Evolutionary conservation across 2,888 invertebrate genomes (phyloP).

Genomic region (Ophion costatus): DNA sequence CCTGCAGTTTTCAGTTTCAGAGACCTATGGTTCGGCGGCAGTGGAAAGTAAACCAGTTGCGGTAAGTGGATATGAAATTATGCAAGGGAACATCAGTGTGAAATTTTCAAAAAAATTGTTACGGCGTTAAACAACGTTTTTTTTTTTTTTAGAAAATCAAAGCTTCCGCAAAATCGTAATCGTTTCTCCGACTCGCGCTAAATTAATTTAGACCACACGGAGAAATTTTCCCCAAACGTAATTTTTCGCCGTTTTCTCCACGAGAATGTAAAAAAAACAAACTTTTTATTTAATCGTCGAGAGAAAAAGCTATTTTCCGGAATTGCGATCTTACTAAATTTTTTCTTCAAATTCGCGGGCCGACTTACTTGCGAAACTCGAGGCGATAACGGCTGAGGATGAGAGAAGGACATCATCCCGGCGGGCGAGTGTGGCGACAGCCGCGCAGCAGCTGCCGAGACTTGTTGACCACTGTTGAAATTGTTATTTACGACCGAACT

Average conservation of each 20-base stretch:
- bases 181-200: neutral
- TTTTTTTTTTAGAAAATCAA: too few species aligned
- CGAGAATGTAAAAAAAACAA: neutral
- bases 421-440: constrained; percentile 86
- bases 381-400: constrained; percentile 86
- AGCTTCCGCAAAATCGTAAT: neutral
- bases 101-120: too few species aligned
- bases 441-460: constrained; percentile 83
- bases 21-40: too few species aligned
- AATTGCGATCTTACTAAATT: neutral
- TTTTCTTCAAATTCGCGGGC: neutral
- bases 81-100: too few species aligned
- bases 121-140: too few species aligned
- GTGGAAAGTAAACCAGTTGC: too few species aligned
- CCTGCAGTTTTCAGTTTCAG: too few species aligned
- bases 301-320: neutral
- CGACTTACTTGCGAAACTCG: constrained; percentile 84
- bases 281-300: neutral
- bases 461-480: constrained; percentile 82
- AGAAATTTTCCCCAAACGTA: too few species aligned
- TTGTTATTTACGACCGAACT: constrained; percentile 82
- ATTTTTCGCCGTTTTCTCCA: too few species aligned
- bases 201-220: too few species aligned
- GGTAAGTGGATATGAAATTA: too few species aligned
- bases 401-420: constrained; percentile 80